Evolutionary conservation across 2,888 invertebrate species (phyloP), one percentile per base, ranked within the genome.

Genomic region (Chorisops tibialis): DNA sequence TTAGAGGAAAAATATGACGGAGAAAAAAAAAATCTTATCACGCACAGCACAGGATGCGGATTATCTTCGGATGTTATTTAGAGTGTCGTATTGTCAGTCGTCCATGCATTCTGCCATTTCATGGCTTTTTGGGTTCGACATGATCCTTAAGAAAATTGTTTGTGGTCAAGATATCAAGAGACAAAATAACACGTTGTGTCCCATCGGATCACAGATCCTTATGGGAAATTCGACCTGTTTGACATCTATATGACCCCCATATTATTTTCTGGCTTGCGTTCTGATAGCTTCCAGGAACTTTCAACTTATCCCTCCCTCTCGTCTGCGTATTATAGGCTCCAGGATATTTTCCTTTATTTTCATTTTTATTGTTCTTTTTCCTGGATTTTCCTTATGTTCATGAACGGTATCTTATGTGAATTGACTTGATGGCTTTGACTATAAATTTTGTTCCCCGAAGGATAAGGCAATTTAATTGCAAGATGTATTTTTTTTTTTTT

Each of bases 121-220:
- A 56, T 43, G 56, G 56, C 16, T 43, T 56, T 56, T 56, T 56
- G 56, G 43, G 18, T 30, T 19, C n/a, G 35, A 45, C 43, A 56
- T 56, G 56, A 56, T 56, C 56, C 56, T 43, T 30, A 39, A 14
- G 22, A 56, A 56, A 56, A 30, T 30, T 30, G 30, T 30, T 56
- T 56, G 43, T 45, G 56, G 56, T 56, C 56, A 56, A 56, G 24
- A 56, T 30, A 56, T 43, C 56, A 56, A 30, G 43, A 56, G 56
- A 43, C 45, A 56, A n/a, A n/a, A n/a, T 45, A 56, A 43, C 43
- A 56, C n/a, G 30, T 22, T 4, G 6, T 16, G 35, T 43, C 19
- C 45, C 45, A 43, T 12, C 30, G 30, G 56, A 19, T 30, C 35
- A 35, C 43, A 56, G 9, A 2, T n/a, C 43, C 45, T 35, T 56